These are phyloP conservation scores for Dicroscelio sp. DNA, from an alignment of 2,888 invertebrate genomes.

Conservation along the genomic window DNA sequence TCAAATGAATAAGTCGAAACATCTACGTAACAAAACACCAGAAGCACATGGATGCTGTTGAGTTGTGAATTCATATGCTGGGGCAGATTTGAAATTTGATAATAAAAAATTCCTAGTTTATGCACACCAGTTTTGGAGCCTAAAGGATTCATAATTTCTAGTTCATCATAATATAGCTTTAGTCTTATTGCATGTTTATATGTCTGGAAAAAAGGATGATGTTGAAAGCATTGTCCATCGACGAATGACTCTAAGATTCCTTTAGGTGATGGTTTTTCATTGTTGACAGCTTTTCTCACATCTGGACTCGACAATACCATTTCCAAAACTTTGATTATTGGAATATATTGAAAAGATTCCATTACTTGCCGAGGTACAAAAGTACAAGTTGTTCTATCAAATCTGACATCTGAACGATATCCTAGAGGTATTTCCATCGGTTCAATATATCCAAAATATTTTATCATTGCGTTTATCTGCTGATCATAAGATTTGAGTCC, in stretches of 20 bases:
- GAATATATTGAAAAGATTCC: constrained; percentile 78
- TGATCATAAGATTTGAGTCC: constrained; percentile 57
- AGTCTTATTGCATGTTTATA: constrained; percentile 55
- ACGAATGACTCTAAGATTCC: constrained; percentile 57
- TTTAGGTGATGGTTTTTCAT: constrained; percentile 55
- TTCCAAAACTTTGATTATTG: constrained; percentile 67
- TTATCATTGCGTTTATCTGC: constrained; percentile 69
- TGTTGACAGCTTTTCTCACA: constrained; percentile 54
- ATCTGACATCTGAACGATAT: constrained; percentile 56
- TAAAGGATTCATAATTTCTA: constrained; percentile 74
- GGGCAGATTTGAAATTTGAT: constrained; percentile 76
- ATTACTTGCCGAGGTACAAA: constrained; percentile 50
- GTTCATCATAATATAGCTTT: constrained; percentile 74
- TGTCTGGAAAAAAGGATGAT: constrained; percentile 52
- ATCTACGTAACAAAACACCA: constrained; percentile 67
- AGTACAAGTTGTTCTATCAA: constrained; percentile 52
- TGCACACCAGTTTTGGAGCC: constrained; percentile 70
- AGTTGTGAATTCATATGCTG: constrained; percentile 79
- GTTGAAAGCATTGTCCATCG: constrained; percentile 59
- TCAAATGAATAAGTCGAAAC: constrained; percentile 74
- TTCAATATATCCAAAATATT: constrained; percentile 61
- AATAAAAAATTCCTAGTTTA: too few species aligned
- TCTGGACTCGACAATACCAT: too few species aligned
- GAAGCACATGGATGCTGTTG: constrained; percentile 71
- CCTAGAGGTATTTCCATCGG: constrained; percentile 64